Evolutionary conservation across 2,797 vertebrate species (phyloP).

Genomic region (Cyprinella venusta): DNA sequence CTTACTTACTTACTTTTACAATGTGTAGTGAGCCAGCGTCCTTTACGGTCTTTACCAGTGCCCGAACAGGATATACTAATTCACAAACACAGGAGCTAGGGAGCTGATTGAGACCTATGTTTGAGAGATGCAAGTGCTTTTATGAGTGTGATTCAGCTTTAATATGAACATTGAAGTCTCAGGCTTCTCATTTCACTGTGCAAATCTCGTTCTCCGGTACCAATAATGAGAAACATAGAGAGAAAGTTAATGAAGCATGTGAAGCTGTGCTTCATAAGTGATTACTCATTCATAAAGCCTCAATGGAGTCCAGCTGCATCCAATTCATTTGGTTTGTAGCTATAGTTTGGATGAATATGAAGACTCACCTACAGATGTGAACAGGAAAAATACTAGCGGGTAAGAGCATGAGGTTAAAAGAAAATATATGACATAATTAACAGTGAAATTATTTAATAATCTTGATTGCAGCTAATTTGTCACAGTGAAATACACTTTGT

Average conservation of each 20-base stretch:
- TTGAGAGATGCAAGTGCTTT: too few relatives aligned
- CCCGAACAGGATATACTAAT: too few relatives aligned
- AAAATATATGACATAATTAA: not conserved
- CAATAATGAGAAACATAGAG: conserved; percentile 5
- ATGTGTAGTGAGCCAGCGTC: too few relatives aligned
- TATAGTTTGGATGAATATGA: not conserved
- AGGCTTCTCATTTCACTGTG: conserved; percentile 3
- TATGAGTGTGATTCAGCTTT: too few relatives aligned
- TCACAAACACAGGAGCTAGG: too few relatives aligned
- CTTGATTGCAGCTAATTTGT: not conserved
- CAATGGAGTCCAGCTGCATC: conserved; percentile 9
- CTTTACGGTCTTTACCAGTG: too few relatives aligned
- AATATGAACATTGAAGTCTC: not conserved
- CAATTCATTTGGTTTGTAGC: not conserved
- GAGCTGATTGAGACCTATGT: too few relatives aligned
- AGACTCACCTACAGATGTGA: not conserved
- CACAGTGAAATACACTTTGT: not conserved
- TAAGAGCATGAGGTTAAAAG: not conserved
- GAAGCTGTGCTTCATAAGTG: not conserved
- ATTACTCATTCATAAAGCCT: conserved; percentile 25
- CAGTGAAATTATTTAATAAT: conserved; percentile 3
- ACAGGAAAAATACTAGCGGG: not conserved
- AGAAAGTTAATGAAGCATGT: conserved; percentile 14
- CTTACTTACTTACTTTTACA: too few relatives aligned
- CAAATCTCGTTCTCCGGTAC: not conserved